A percentile compares a stretch with the other conserved stretches of the same genome.
phyloP scores from a whole-genome alignment of 2,888 invertebrate genomes.

The Beris morrisii region DNA sequence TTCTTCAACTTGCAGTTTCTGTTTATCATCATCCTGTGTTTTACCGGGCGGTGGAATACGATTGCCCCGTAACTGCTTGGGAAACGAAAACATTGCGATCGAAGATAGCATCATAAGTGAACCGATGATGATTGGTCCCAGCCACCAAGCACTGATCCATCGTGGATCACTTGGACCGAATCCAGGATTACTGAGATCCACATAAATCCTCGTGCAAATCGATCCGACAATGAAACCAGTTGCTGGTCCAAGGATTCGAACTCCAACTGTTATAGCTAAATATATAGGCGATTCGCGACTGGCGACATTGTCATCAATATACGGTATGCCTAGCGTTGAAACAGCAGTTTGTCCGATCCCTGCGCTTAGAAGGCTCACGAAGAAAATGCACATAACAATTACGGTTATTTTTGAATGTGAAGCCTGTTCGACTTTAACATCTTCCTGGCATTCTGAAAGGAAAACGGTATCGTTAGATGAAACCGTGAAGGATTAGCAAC shows the following conservation, averaged over 20 bases:
- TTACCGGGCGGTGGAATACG: conserved; percentile 52
- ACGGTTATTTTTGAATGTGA: conserved; percentile 76
- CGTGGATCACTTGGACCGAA: conserved; percentile 79
- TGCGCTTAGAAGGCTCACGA: conserved; percentile 82
- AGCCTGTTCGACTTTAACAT: conserved; percentile 65
- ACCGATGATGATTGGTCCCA: conserved; percentile 85
- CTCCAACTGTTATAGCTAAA: conserved; percentile 88
- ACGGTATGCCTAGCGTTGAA: conserved; percentile 89
- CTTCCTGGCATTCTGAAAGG: conserved; percentile 61
- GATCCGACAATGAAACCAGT: conserved; percentile 88
- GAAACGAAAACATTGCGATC: conserved; percentile 88
- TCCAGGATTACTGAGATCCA: conserved; percentile 75
- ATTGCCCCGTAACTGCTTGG: conserved; percentile 70
- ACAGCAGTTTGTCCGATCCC: conserved; percentile 93
- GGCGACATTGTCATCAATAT: conserved; percentile 91
- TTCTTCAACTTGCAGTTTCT: conserved; percentile 48
- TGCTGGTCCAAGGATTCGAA: conserved; percentile 87
- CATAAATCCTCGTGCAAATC: conserved; percentile 84
- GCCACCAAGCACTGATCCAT: conserved; percentile 98
- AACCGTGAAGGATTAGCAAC: background rate
- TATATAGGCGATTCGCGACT: conserved; percentile 89
- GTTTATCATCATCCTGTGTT: conserved; percentile 43
- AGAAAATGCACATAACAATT: conserved; percentile 84
- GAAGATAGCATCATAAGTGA: conserved; percentile 80
- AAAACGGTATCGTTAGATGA: background rate